Percentiles rank a stretch among this genome's conserved stretches.
These are phyloP conservation scores for Amia ocellicauda DNA, from an alignment of 2,113 vertebrate species.

Conservation along the genomic window DNA sequence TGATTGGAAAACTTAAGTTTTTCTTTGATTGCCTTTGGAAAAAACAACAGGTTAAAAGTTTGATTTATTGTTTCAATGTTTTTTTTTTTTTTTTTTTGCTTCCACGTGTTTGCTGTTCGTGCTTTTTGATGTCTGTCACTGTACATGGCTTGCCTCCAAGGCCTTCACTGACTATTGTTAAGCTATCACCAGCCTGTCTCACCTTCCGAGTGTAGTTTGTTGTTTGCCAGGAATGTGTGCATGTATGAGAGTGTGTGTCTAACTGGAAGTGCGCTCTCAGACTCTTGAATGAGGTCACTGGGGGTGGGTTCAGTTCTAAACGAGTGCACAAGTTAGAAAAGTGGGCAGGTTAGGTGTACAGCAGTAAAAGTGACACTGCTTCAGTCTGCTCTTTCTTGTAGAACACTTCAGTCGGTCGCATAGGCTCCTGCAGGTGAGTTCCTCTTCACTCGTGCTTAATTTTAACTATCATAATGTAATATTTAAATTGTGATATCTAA, in stretches of 20 bases:
- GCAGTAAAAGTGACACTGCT: slow-evolving; percentile 24
- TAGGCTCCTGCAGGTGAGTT: slow-evolving; percentile 32
- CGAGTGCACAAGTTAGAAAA: slow-evolving; percentile 35
- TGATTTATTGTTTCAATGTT: no score
- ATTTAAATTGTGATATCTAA: not conserved
- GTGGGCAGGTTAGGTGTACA: slow-evolving; percentile 26
- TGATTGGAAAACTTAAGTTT: no score
- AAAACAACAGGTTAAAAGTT: no score
- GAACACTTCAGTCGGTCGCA: not conserved
- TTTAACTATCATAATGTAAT: not conserved
- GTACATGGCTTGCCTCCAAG: no score
- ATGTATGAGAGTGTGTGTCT: not conserved
- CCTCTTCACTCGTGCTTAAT: not conserved
- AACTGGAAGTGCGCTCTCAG: slow-evolving; percentile 34
- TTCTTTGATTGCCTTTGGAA: no score
- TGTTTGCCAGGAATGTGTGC: not conserved
- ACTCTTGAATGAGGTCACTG: slow-evolving; percentile 50
- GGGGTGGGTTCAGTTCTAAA: slow-evolving; percentile 40
- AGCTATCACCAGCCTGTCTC: no score
- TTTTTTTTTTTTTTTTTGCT: no score
- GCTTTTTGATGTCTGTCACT: no score
- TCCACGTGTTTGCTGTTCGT: no score
- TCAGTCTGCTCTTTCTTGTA: slow-evolving; percentile 18
- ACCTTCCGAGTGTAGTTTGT: no score
- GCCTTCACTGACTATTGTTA: no score